Base-by-base conservation (phyloP, 2,888 invertebrate genomes). In the Ctena decussata region DNA sequence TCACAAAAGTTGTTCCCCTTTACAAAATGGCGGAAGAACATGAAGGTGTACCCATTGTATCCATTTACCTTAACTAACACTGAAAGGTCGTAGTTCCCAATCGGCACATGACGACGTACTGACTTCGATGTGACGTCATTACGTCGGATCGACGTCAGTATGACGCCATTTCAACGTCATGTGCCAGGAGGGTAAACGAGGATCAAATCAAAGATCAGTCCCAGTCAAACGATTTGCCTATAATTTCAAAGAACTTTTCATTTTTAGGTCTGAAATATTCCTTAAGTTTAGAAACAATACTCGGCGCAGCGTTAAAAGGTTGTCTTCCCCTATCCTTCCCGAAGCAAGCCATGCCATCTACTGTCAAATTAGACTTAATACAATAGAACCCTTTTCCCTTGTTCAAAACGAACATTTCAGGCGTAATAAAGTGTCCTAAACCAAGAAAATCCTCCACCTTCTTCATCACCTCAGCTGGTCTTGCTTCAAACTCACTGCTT, bases 361-460 rank as follows among this genome's bases (percentile, higher is more conserved):
- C 84, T 93, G 98, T 97, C 8, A 60, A 30, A 6, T 30, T 60
- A 24, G 60, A 60, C 92, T 95, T 30, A 96, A 98, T 97, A 94
- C 98, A 99, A 96, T 98, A 99, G 96, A 99, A 98, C 81, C 99
- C 98, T 96, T 99, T 99, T 27, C 98, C 98, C 96, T 98, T 97
- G 96, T 99, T 99, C 96, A 98, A 99, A 96, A 98, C 98, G 96
- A 99, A 98, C 96, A 98, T 98, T 95, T 98, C 98, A 18, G 89
- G 82, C 39, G 89, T 84, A n/a, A 95, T 90, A 41, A 86, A 84
- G 78, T 92, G 93, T 15, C 89, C 86, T 5, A 95, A 70, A 2
- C 92, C 90, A 32, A 95, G 88, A 80, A 95, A 95, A 0, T 85
- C 73, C 85, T 95, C 94, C 37, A 95, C 92, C 37, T 90, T 84